Conservation (phyloP, 1,140 invertebrate genomes). For the Aplysia californica region DNA sequence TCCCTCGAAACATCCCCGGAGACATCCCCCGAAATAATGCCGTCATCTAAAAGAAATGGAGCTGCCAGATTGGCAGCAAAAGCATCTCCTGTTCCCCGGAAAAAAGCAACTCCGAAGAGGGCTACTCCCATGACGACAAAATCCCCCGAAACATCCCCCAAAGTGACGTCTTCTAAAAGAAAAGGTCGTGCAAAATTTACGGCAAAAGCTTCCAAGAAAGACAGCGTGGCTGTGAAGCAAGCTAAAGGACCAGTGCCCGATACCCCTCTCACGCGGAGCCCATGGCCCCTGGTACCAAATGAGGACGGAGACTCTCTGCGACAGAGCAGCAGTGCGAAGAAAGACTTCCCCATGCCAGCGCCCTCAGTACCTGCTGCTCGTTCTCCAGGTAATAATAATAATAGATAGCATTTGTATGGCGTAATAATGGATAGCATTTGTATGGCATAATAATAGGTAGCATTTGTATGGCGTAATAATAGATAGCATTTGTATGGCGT, state of each 20-base stretch:
- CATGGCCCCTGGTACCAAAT: neutral
- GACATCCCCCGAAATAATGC: neutral
- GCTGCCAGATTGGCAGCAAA: neutral
- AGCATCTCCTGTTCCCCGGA: neutral
- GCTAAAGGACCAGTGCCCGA: too few species aligned
- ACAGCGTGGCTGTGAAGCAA: too few species aligned
- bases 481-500: too few species aligned
- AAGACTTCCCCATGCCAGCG: slow-evolving; percentile 1
- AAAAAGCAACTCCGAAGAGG: neutral
- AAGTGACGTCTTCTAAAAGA: too few species aligned
- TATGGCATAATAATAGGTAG: neutral
- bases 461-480: neutral
- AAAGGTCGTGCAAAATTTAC: too few species aligned
- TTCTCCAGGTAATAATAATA: neutral
- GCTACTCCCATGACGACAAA: neutral
- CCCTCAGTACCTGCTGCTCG: neutral
- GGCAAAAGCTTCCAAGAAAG: too few species aligned
- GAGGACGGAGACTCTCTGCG: neutral
- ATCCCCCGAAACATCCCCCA: neutral
- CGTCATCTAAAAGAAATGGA: neutral
- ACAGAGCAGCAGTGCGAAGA: neutral
- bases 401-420: too few species aligned
- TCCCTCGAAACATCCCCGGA: neutral
- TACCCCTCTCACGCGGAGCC: too few species aligned
- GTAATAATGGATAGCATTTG: neutral